Base-by-base conservation (phyloP, 2,797 vertebrate species). In the Megaceryle alcyon region DNA sequence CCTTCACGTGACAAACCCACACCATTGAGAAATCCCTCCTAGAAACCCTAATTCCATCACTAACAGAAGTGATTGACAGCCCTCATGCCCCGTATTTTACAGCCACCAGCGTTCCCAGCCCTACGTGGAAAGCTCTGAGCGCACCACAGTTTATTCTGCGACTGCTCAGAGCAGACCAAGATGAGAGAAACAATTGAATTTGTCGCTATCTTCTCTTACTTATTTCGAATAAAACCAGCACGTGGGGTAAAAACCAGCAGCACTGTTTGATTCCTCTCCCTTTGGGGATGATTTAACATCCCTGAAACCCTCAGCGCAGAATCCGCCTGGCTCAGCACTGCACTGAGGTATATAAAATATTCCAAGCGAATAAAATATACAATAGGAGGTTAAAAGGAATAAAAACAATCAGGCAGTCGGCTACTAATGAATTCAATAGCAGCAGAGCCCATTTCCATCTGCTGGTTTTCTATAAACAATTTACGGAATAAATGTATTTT, bases 341-440 rank as follows among this genome's bases (percentile, higher is more conserved):
- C 3, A 0, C 44, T 6, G 10, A 70, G 53, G 23, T n/a, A 33
- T 51, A 85, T 68, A 76, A 93, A 96, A 71, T 81, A 93, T 82
- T 87, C 86, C 64, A 59, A 89, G 68, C 18, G 44, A 94, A 96
- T 90, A 80, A 92, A 96, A 96, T 60, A 79, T 56, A 94, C 88
- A 90, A 77, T 26, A 73, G 73, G 90, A 88, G 86, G 86, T 95
- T 95, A 94, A 53, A 89, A 82, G 80, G 92, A 89, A 91, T 95
- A 87, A 92, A 94, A 94, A 73, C 84, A 96, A 92, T 94, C 95
- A 91, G 66, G 94, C 88, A 90, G 96, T 46, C 83, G 82, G 59
- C 81, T 76, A 16, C 91, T 97, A 97, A 98, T 94, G 94, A 98
- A 97, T 96, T 97, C 97, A 85, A 96, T 56, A 92, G 92, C 87